A percentile compares a stretch with the other conserved stretches of the same genome.
Conservation (phyloP, 2,797 vertebrate species). For the Chaunax sp. region DNA sequence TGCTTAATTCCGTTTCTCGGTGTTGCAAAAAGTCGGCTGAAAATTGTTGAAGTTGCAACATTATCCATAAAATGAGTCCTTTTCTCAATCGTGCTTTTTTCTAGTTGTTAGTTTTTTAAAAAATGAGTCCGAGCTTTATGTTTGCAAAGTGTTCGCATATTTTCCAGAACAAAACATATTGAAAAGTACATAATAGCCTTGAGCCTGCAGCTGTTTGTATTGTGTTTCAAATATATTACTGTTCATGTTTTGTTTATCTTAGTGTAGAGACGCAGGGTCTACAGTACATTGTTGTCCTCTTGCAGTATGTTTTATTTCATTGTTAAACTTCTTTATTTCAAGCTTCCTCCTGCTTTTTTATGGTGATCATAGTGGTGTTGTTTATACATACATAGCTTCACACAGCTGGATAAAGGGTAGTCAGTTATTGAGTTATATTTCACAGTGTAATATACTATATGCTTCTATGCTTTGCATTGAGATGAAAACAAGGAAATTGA, state of each 20-base stretch:
- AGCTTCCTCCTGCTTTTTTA: constrained; percentile 68
- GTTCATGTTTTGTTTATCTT: constrained; percentile 81
- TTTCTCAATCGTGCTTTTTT: constrained; percentile 75
- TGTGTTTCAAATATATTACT: constrained; percentile 80
- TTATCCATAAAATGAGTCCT: constrained; percentile 70
- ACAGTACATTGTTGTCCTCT: constrained; percentile 77
- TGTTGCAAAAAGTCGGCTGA: constrained; percentile 62
- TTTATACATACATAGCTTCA: constrained; percentile 75
- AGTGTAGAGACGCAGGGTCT: constrained; percentile 82
- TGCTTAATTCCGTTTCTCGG: constrained; percentile 73
- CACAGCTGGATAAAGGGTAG: constrained; percentile 70
- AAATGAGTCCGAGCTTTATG: constrained; percentile 71
- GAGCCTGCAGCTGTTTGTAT: constrained; percentile 81
- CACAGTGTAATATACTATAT: constrained; percentile 68
- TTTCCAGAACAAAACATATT: constrained; percentile 79
- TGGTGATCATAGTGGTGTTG: constrained; percentile 77
- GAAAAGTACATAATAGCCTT: constrained; percentile 78
- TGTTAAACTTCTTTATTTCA: constrained; percentile 70
- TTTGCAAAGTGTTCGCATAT: constrained; percentile 77
- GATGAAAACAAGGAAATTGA: constrained; percentile 69
- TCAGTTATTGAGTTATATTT: constrained; percentile 69
- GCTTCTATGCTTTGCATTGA: constrained; percentile 69
- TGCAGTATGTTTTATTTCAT: constrained; percentile 79
- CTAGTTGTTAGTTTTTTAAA: constrained; percentile 71
- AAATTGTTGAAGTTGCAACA: constrained; percentile 66